Conservation (phyloP, 2,888 invertebrate genomes). For the Heteromyza rotundicornis region DNA sequence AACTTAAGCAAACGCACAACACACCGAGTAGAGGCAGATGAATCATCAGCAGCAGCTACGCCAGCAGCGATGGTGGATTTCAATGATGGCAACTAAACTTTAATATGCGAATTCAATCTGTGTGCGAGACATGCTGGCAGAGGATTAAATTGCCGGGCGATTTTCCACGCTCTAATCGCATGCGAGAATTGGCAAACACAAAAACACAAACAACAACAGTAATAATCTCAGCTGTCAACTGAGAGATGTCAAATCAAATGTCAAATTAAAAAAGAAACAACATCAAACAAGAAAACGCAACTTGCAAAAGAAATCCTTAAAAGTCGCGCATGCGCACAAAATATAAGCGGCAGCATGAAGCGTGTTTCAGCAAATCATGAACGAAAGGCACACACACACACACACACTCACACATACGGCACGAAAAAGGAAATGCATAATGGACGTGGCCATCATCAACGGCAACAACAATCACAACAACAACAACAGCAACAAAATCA, state of each 20-base stretch:
- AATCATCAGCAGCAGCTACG: no score
- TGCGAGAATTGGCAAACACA: neutral
- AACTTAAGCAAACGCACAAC: neutral
- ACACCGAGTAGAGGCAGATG: no score
- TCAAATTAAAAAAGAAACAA: constrained; percentile 9
- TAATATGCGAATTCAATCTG: no score
- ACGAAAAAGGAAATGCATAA: neutral
- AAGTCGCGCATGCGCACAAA: neutral
- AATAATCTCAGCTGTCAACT: constrained; percentile 1
- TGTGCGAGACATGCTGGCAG: no score
- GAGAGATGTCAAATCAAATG: constrained; percentile 15
- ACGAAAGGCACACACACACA: no score
- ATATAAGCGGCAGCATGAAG: neutral
- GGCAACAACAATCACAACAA: neutral
- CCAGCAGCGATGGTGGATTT: no score
- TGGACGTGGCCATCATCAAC: neutral
- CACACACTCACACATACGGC: no score
- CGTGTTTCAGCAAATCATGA: no score
- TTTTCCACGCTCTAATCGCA: neutral
- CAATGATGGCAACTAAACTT: no score
- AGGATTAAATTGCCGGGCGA: no score
- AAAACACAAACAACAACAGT: neutral
- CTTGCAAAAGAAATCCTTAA: neutral
- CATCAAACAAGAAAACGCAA: neutral
- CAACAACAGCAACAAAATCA: neutral